Evolutionary conservation across 2,888 invertebrate species (phyloP).

Genomic region (Orchesellides sinensis): DNA sequence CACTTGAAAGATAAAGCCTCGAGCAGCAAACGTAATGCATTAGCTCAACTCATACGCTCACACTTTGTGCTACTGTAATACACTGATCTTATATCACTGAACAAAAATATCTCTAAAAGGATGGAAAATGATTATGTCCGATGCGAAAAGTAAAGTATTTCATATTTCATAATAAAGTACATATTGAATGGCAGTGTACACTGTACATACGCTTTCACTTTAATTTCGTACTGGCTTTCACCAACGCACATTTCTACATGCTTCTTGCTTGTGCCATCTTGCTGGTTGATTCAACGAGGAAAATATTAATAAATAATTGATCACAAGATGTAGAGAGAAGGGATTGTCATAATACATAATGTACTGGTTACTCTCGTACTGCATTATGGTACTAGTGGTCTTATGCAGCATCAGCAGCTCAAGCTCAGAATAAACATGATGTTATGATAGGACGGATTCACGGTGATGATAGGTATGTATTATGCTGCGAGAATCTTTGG

Average conservation of each 20-base stretch:
- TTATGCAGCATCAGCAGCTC: background rate
- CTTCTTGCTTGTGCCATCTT: background rate
- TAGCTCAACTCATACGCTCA: no score
- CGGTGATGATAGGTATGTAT: slow-evolving; percentile 11
- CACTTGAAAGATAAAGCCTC: slow-evolving; percentile 26
- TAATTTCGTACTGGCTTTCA: background rate
- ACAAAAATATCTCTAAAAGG: slow-evolving; percentile 3
- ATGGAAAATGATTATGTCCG: slow-evolving; percentile 22
- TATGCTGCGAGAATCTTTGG: slow-evolving; percentile 4
- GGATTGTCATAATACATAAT: background rate
- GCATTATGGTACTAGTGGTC: background rate
- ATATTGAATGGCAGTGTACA: no score
- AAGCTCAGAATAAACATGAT: background rate
- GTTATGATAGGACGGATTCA: background rate
- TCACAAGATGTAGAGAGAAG: background rate
- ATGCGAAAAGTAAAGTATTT: background rate
- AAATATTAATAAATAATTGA: slow-evolving; percentile 38
- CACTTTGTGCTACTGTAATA: background rate
- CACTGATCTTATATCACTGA: no score
- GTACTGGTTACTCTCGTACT: background rate
- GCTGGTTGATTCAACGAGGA: background rate
- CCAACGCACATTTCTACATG: no score
- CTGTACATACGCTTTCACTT: background rate
- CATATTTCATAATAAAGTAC: no score
- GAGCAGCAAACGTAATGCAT: background rate